Percentiles rank a stretch among this genome's conserved stretches.
phyloP scores from a whole-genome alignment of 2,113 vertebrate species.

The Jacana jacana region DNA sequence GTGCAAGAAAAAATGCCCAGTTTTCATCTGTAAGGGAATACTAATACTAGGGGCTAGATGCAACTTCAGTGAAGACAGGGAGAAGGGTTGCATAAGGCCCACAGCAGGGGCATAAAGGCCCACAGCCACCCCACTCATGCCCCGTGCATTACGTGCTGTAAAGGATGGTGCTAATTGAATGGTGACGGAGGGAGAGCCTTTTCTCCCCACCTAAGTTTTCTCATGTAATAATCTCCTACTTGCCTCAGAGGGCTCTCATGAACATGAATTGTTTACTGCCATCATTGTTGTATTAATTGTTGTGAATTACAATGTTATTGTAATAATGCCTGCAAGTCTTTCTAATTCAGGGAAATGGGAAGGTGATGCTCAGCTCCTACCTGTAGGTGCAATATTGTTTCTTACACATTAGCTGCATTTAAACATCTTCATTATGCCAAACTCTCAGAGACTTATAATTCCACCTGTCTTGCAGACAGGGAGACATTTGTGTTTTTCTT shows the following conservation, averaged over 20 bases:
- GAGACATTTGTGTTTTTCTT: conserved; percentile 1
- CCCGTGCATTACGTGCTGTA: accelerated
- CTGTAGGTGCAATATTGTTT: neutral
- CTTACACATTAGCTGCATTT: neutral
- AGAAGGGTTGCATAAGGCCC: neutral
- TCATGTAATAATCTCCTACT: neutral
- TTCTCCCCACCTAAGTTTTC: neutral
- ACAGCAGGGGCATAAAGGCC: too few relatives aligned
- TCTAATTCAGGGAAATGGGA: neutral
- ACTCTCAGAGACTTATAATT: neutral
- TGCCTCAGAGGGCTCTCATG: neutral
- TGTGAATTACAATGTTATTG: neutral
- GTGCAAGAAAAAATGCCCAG: neutral
- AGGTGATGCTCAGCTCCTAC: neutral
- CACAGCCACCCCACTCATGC: neutral
- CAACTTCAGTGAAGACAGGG: neutral
- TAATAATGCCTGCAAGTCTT: neutral
- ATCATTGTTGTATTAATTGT: neutral
- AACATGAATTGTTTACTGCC: neutral
- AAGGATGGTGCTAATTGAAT: neutral
- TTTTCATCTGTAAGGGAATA: neutral
- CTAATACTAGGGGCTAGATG: neutral
- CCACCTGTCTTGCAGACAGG: neutral
- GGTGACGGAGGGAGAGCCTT: neutral
- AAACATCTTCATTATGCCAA: neutral